Evolutionary conservation across 1,140 invertebrate species (phyloP), one percentile per base, ranked within the genome.

Genomic region (Anastrepha obliqua): DNA sequence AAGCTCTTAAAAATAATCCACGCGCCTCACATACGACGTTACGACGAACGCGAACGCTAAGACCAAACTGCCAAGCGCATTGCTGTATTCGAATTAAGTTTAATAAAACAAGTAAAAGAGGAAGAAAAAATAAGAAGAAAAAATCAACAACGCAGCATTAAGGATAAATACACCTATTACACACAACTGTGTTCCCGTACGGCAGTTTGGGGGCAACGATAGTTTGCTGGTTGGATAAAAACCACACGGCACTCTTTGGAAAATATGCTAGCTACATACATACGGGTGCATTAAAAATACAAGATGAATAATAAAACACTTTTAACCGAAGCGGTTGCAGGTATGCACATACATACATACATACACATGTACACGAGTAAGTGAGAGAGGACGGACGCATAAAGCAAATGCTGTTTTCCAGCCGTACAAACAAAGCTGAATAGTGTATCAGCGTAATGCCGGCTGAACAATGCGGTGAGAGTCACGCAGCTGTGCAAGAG

Each of bases 81-180:
- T 8, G 74, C 47, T 81, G 74, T 47, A 55, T 81, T 58, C 17
- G 47, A 81, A 81, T 81, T 81, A 81, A 81, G 74, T 81, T 58
- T 47, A 81, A 81, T 81, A 81, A 81, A 78, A 81, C 8, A 29
- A 20, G 64, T 5, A 44, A 55, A 81, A 39, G 44, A 55, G 3
- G 74, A 2, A 81, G 47, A 81, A 81, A 81, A 51, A 55, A 67
- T 8, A 44, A 9, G n/a, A 78, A 78, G n/a, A 78, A n/a, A 78
- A 29, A 39, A 29, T 4, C 60, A n/a, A 67, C 5, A 2, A 78
- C 15, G 42, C 11, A 78, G 47, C 47, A 78, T 9, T 55, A 81
- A 81, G 47, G 74, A 81, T 81, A 58, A 8, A 55, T 51, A 74
- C 65, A 67, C 62, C 9, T 42, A 67, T 11, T 51, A 74, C 42